Conservation (phyloP, 2,888 invertebrate genomes). For the Cyaniris semiargus region DNA sequence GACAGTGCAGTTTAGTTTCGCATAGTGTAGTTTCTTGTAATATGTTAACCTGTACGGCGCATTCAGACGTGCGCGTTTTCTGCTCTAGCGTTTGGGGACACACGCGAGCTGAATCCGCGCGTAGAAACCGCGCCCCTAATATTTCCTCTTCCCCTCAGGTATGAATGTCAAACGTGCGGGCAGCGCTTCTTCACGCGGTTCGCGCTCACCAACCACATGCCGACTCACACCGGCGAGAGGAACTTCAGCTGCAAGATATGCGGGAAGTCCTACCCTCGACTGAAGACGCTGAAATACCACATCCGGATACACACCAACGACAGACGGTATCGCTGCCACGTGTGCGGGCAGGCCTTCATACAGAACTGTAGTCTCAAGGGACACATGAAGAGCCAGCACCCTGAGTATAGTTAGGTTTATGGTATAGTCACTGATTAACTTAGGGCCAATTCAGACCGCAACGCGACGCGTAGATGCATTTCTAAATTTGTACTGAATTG, state of each 20-base stretch:
- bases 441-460: too few relatives aligned
- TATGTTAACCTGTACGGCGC: too few relatives aligned
- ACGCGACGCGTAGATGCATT: too few relatives aligned
- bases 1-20: too few relatives aligned
- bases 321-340: slow-evolving; percentile 57
- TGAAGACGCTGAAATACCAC: slow-evolving; percentile 69
- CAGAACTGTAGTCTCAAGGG: slow-evolving; percentile 73
- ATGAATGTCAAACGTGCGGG: slow-evolving; percentile 69
- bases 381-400: slow-evolving; percentile 71
- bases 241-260: slow-evolving; percentile 70
- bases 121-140: too few relatives aligned
- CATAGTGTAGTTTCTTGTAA: too few relatives aligned
- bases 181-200: slow-evolving; percentile 73
- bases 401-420: slow-evolving; percentile 58
- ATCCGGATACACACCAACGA: slow-evolving; percentile 69
- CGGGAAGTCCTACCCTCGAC: slow-evolving; percentile 67
- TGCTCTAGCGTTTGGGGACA: too few relatives aligned
- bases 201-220: slow-evolving; percentile 71
- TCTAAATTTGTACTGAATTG: too few relatives aligned
- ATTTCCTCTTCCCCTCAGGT: slow-evolving; percentile 48
- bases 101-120: too few relatives aligned
- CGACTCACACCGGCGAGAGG: slow-evolving; percentile 67
- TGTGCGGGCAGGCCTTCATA: slow-evolving; percentile 71
- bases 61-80: too few relatives aligned
- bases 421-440: too few relatives aligned